Conservation (phyloP, 2,888 invertebrate species). For the Cataglyphis altisquamis region DNA sequence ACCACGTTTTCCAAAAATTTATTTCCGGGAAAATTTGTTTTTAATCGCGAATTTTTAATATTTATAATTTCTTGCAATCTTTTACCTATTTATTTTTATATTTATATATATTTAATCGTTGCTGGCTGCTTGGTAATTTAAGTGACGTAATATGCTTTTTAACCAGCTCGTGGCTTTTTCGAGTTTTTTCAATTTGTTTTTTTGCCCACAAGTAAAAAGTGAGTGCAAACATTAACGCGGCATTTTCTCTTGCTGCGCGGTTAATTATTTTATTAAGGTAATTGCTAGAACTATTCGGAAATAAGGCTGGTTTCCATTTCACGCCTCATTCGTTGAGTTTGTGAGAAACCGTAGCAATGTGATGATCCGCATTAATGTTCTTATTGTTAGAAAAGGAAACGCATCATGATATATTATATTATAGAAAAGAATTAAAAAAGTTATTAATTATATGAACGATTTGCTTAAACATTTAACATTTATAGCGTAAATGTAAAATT, state of each 20-base stretch:
- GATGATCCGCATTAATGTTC: background rate
- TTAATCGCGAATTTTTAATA: background rate
- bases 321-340: background rate
- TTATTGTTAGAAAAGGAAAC: background rate
- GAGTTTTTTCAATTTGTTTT: background rate
- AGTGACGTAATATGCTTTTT: background rate
- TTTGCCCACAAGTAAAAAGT: background rate
- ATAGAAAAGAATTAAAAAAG: background rate
- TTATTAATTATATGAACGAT: background rate
- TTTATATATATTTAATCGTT: background rate
- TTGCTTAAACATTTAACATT: background rate
- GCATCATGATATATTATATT: background rate
- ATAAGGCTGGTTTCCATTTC: constrained; percentile 47
- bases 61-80: background rate
- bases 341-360: background rate
- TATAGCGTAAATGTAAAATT: background rate
- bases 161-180: background rate
- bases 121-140: background rate
- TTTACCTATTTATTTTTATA: background rate
- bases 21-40: background rate
- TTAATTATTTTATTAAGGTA: constrained; percentile 78
- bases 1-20: rapidly evolving
- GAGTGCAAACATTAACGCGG: background rate
- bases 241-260: constrained; percentile 47
- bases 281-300: constrained; percentile 75